phyloP scores from a whole-genome alignment of 2,888 invertebrate genomes.

The Macropis europaea region DNA sequence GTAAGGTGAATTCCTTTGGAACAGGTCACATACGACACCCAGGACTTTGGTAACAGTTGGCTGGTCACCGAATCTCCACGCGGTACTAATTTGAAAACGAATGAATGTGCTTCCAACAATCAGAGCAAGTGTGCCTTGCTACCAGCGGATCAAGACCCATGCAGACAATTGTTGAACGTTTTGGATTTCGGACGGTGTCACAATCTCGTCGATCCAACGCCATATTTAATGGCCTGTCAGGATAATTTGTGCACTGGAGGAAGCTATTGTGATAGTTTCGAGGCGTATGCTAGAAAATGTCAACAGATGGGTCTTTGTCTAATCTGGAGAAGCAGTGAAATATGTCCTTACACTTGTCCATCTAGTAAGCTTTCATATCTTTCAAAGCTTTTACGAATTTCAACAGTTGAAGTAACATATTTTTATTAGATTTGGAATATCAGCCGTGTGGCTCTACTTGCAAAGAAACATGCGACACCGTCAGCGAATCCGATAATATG shows the following conservation, averaged over 20 bases:
- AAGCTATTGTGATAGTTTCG: constrained; percentile 84
- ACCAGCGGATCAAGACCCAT: constrained; percentile 85
- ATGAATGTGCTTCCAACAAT: constrained; percentile 75
- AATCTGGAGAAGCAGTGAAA: constrained; percentile 84
- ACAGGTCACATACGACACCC: constrained; percentile 81
- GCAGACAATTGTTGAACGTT: constrained; percentile 83
- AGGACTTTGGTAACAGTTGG: constrained; percentile 83
- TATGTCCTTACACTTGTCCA: constrained; percentile 86
- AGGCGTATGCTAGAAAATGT: constrained; percentile 88
- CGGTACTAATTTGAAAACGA: constrained; percentile 63
- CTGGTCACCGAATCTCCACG: constrained; percentile 67
- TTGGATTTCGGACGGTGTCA: constrained; percentile 86
- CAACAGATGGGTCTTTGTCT: constrained; percentile 86
- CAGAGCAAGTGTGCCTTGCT: constrained; percentile 79
- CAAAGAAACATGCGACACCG: constrained; percentile 85
- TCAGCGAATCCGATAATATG: constrained; percentile 79
- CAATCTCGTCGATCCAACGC: constrained; percentile 85
- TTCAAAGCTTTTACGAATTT: neutral
- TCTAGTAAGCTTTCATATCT: constrained; percentile 68
- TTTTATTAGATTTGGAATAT: constrained; percentile 79
- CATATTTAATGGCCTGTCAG: constrained; percentile 86
- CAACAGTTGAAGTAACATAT: neutral
- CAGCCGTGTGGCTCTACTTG: constrained; percentile 83
- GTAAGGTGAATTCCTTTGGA: neutral
- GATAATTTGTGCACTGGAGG: constrained; percentile 84